Conservation (phyloP, 1,140 invertebrate species). For the Calliphora vicina region DNA sequence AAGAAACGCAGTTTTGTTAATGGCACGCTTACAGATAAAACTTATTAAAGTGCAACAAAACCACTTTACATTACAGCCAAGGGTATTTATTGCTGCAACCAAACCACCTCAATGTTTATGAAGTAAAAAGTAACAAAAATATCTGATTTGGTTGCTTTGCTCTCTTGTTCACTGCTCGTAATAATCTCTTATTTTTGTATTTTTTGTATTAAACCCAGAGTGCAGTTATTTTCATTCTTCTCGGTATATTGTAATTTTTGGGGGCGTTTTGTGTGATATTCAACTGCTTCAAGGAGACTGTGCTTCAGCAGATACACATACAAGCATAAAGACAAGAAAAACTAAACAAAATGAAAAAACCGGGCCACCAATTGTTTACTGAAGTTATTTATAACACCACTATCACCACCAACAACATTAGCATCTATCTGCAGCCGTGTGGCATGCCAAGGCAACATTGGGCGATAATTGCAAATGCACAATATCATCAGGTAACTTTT, state of each 20-base stretch:
- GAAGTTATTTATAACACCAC: background rate
- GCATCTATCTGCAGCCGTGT: background rate
- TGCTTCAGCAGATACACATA: background rate
- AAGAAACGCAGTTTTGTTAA: slow-evolving; percentile 20
- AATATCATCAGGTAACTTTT: background rate
- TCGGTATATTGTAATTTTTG: background rate
- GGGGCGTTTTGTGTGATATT: slow-evolving; percentile 29
- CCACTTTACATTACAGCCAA: background rate
- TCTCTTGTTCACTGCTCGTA: background rate
- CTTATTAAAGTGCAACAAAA: slow-evolving; percentile 15
- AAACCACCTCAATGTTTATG: background rate
- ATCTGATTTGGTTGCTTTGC: background rate
- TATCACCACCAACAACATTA: background rate
- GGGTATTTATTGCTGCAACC: background rate
- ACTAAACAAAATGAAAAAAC: background rate
- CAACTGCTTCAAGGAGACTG: slow-evolving; percentile 4
- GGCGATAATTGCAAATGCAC: background rate
- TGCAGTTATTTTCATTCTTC: background rate
- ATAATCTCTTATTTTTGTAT: no score
- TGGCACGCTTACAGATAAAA: slow-evolving; percentile 26
- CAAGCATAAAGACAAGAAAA: background rate
- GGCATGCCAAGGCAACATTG: background rate
- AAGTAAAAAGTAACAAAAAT: background rate
- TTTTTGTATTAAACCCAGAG: background rate
- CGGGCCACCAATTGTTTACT: background rate